Evolutionary conservation across 2,113 vertebrate species (phyloP), one percentile per base, ranked within the genome.

Genomic region (Otolemur garnettii): DNA sequence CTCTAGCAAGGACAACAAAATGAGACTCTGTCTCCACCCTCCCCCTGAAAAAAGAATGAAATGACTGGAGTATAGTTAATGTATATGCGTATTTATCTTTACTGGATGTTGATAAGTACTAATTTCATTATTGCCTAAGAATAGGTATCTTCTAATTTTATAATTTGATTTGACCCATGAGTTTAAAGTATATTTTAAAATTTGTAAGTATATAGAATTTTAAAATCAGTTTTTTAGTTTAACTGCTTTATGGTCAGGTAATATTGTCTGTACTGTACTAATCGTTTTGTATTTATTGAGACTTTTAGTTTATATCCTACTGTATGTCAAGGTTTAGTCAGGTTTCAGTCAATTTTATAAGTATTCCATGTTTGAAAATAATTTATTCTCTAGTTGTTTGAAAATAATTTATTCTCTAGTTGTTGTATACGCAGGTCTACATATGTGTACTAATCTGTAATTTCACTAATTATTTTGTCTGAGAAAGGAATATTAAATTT

Each of bases 381-480:
- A 84, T 84, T 94, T 24, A 83, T 77, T 81, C 26, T 81, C 8
- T 91, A 86, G 38, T 75, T 68, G 12, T 90, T 45, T 78, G 53
- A 88, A 94, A 88, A 72, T 30, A 87, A 84, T 84, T 94, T 24
- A 83, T 77, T 81, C 26, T 81, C 8, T 91, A 86, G 38, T 75
- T 68, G 12, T 90, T 45, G 38, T 22, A 24, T 87, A 68, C 3
- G 35, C 42, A 12, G 24, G 14, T 4, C 30, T 66, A 19, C 72
- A 11, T 83, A n/a, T 92, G 53, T 38, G 68, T 82, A 81, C 14
- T 87, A 38, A 82, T 60, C 26, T 71, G 4, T 50, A 55, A 79
- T 53, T 85, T 85, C 78, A 71, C 24, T 78, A 24, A 35, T 87
- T 59, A 60, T 74, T 88, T 91, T 95, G 22, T 87, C 38, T 71